A percentile compares a stretch with the other conserved stretches of the same genome.
Evolutionary conservation across 2,113 vertebrate genomes (phyloP).

Genomic region (Gymnarchus niloticus): DNA sequence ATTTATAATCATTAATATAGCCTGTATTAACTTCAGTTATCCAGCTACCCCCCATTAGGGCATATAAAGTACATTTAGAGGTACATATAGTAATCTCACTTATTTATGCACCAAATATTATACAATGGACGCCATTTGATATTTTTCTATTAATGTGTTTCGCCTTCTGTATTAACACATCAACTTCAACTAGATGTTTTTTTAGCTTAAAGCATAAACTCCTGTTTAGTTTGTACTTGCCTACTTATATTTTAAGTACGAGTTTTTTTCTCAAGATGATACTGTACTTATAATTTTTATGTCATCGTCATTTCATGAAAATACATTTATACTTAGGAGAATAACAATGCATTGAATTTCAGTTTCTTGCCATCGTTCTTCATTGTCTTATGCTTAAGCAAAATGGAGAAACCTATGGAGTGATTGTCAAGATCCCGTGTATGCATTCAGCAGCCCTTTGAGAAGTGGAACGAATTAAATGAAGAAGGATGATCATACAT

Average conservation of each 20-base stretch:
- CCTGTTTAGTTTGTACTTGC: neutral
- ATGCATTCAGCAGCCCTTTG: neutral
- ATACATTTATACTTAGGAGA: neutral
- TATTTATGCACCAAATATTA: neutral
- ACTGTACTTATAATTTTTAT: neutral
- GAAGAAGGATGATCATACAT: conserved; percentile 18
- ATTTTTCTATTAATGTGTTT: neutral
- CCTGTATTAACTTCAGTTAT: too few relatives aligned
- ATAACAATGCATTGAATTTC: neutral
- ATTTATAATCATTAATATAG: neutral
- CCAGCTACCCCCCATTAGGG: neutral
- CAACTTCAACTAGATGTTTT: too few relatives aligned
- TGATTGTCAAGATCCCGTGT: neutral
- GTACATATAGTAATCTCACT: neutral
- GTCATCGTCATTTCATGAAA: neutral
- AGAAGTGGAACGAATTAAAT: conserved; percentile 25
- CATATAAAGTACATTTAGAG: neutral
- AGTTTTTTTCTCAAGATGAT: too few relatives aligned
- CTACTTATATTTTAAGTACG: neutral
- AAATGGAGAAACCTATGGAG: neutral
- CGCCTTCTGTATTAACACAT: neutral
- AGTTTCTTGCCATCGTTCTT: conserved; percentile 1
- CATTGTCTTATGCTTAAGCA: neutral
- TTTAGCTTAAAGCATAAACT: too few relatives aligned
- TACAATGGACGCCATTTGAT: neutral